phyloP scores from a whole-genome alignment of 2,113 vertebrate genomes.

The Suricata suricatta region DNA sequence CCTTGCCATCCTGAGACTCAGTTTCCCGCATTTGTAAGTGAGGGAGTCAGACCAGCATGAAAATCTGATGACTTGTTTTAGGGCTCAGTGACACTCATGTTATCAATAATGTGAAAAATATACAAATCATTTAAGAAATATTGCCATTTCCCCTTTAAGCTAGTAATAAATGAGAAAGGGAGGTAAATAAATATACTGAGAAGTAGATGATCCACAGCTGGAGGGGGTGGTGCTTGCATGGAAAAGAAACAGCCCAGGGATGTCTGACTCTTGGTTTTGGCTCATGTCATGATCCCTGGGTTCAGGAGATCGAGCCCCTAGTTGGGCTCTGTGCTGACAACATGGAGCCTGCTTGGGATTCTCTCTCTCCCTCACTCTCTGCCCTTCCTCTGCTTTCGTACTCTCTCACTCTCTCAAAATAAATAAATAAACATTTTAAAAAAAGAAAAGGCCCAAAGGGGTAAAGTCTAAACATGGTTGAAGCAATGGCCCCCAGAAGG shows the following conservation, averaged over 20 bases:
- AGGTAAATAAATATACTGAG: neutral
- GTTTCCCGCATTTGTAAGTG: neutral
- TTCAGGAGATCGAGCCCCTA: too few species aligned
- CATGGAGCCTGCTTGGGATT: too few species aligned
- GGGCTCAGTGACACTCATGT: neutral
- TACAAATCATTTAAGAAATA: neutral
- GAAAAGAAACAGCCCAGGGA: neutral
- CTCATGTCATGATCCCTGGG: too few species aligned
- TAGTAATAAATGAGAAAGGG: neutral
- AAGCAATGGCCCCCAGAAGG: too few species aligned
- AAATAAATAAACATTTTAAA: too few species aligned
- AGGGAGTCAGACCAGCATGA: neutral
- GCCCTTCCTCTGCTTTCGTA: too few species aligned
- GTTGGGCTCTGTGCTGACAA: too few species aligned
- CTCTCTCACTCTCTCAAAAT: too few species aligned
- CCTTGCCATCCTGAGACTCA: neutral
- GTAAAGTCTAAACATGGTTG: neutral
- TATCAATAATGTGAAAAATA: neutral
- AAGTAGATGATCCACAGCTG: accelerated
- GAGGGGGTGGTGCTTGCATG: neutral
- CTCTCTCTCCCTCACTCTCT: too few species aligned
- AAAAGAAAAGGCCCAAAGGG: too few species aligned
- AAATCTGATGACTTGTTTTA: neutral
- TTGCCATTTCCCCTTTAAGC: neutral
- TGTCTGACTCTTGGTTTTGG: too few species aligned